Evolutionary conservation across 2,113 vertebrate genomes (phyloP).

Genomic region (Saccopteryx leptura): DNA sequence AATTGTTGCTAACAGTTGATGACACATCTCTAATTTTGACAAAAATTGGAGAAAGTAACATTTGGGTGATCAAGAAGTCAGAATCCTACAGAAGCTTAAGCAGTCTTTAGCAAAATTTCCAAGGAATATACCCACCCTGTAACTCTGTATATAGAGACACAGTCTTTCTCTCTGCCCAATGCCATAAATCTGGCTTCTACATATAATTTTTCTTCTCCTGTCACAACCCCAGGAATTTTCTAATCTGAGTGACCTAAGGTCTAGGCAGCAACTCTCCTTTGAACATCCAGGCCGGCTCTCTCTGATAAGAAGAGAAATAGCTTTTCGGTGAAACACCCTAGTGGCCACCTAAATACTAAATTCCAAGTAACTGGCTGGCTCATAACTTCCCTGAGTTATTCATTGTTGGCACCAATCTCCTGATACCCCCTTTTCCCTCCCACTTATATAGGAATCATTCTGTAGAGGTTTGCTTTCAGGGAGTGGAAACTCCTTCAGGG

Average conservation of each 20-base stretch:
- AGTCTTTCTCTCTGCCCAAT: neutral
- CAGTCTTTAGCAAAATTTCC: neutral
- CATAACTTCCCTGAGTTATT: neutral
- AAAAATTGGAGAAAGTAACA: neutral
- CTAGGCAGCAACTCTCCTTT: accelerated
- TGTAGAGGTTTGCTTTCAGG: neutral
- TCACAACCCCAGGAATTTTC: neutral
- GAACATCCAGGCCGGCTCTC: neutral
- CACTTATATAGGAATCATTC: neutral
- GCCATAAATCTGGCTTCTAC: neutral
- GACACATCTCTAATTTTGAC: neutral
- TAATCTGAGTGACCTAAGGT: neutral
- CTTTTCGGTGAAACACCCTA: neutral
- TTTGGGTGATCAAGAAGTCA: neutral
- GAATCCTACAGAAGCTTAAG: neutral
- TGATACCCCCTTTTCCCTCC: neutral
- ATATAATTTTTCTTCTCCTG: neutral
- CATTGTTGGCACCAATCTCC: neutral
- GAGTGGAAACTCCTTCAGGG: constrained; percentile 8
- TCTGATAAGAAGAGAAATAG: neutral
- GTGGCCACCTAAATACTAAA: neutral
- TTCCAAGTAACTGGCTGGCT: neutral
- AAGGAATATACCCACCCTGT: neutral
- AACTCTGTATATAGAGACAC: neutral
- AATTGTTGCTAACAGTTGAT: neutral